A percentile compares a stretch with the other conserved stretches of the same genome.
Conservation (phyloP, 2,888 invertebrate genomes). For the Morinoia aosen region DNA sequence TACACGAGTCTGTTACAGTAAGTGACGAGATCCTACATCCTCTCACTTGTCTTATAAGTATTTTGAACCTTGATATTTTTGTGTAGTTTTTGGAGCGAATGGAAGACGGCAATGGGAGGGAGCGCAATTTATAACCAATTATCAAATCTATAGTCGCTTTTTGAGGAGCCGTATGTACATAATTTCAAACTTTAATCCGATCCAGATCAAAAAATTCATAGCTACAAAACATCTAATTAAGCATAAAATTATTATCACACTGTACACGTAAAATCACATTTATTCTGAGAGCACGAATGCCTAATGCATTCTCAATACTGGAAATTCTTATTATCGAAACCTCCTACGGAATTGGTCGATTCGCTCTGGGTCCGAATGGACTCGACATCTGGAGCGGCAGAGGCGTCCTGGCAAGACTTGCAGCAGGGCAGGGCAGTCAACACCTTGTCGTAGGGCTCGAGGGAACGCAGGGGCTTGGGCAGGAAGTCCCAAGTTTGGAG, state of each 20-base stretch:
- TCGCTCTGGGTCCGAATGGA: neutral
- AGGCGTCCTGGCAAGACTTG: constrained; percentile 71
- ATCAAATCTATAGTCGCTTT: neutral
- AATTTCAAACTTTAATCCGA: neutral
- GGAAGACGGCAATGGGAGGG: neutral
- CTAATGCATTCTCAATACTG: neutral
- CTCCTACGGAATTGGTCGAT: neutral
- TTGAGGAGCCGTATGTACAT: neutral
- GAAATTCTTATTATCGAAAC: constrained; percentile 1
- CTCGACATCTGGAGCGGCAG: constrained; percentile 71
- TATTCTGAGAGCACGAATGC: neutral
- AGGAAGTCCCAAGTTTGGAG: constrained; percentile 72
- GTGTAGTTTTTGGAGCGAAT: neutral
- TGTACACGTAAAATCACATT: neutral
- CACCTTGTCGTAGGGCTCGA: constrained; percentile 72
- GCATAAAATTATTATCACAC: neutral
- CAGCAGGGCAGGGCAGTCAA: constrained; percentile 68
- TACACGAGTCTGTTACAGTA: neutral
- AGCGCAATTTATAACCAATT: neutral
- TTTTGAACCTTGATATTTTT: neutral
- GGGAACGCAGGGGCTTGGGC: constrained; percentile 71
- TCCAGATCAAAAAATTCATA: neutral
- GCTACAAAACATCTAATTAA: neutral
- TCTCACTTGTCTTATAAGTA: neutral
- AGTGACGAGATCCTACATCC: neutral